Conservation (phyloP, 2,797 vertebrate species). For the Kryptopterus vitreolus region DNA sequence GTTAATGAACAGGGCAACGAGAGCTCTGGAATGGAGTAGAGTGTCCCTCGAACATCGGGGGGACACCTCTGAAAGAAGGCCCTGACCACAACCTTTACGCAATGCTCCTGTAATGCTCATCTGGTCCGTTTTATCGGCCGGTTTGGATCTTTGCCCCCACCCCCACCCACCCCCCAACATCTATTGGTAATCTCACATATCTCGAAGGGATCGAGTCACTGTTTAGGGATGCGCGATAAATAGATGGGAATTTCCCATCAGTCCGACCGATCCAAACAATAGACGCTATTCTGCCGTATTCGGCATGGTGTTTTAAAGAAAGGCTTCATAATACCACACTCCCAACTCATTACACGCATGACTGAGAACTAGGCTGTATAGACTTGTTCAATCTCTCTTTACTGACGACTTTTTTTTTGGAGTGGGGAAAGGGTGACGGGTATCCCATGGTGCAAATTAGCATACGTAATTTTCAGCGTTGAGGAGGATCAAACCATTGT, state of each 20-base stretch:
- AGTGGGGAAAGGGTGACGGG: neutral
- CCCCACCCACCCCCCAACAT: no score
- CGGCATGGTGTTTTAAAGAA: neutral
- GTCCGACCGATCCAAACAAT: slow-evolving; percentile 1
- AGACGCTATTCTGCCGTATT: slow-evolving; percentile 6
- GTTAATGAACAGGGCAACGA: slow-evolving; percentile 73
- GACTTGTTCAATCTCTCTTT: neutral
- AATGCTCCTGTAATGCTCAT: neutral
- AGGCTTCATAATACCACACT: slow-evolving; percentile 18
- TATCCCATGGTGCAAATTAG: slow-evolving; percentile 41
- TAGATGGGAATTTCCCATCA: neutral
- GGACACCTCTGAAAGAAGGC: slow-evolving; percentile 31
- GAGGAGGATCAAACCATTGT: slow-evolving; percentile 25
- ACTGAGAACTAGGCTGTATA: slow-evolving; percentile 10
- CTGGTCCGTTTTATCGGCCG: slow-evolving; percentile 6
- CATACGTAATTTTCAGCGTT: slow-evolving; percentile 46
- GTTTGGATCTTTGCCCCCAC: no score
- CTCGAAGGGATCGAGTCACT: slow-evolving; percentile 18
- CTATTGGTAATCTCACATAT: neutral
- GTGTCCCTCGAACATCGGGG: slow-evolving; percentile 26
- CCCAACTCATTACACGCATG: slow-evolving; percentile 29
- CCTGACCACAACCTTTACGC: neutral
- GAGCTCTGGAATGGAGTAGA: slow-evolving; percentile 43
- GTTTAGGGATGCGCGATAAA: neutral
- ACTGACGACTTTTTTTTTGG: neutral